Evolutionary conservation across 2,888 invertebrate species (phyloP).

Genomic region (Cephus sareptanus): DNA sequence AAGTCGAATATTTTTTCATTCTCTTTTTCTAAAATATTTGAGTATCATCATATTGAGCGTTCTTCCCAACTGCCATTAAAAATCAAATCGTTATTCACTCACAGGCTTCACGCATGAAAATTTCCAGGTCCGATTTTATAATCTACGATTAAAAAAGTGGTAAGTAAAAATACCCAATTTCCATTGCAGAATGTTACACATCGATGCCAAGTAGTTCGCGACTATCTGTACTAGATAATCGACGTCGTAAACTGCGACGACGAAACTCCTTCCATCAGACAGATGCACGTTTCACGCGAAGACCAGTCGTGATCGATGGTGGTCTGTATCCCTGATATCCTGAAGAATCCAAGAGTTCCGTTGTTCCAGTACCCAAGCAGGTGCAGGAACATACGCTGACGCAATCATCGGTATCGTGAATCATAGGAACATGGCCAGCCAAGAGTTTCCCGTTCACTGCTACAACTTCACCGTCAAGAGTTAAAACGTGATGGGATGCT

Average conservation of each 20-base stretch:
- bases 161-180: neutral
- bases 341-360: slow-evolving; percentile 71
- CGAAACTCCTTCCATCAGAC: slow-evolving; percentile 66
- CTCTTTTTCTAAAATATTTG: neutral
- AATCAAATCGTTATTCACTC: neutral
- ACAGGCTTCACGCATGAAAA: neutral
- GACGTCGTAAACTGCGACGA: slow-evolving; percentile 60
- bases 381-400: slow-evolving; percentile 89
- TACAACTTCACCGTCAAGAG: slow-evolving; percentile 81
- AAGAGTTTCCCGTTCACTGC: slow-evolving; percentile 75
- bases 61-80: neutral
- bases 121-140: neutral
- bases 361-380: slow-evolving; percentile 76
- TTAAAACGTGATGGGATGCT: slow-evolving; percentile 80
- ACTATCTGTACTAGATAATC: slow-evolving; percentile 58
- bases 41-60: neutral
- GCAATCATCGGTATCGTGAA: slow-evolving; percentile 76
- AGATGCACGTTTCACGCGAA: slow-evolving; percentile 62
- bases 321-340: slow-evolving; percentile 68
- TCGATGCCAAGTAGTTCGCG: slow-evolving; percentile 60
- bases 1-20: neutral
- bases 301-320: slow-evolving; percentile 56
- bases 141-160: neutral
- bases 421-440: slow-evolving; percentile 70
- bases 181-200: slow-evolving; percentile 34